A percentile compares a stretch with the other conserved stretches of the same genome.
Evolutionary conservation across 2,113 vertebrate species (phyloP).

Genomic region (Perca schrenkii): DNA sequence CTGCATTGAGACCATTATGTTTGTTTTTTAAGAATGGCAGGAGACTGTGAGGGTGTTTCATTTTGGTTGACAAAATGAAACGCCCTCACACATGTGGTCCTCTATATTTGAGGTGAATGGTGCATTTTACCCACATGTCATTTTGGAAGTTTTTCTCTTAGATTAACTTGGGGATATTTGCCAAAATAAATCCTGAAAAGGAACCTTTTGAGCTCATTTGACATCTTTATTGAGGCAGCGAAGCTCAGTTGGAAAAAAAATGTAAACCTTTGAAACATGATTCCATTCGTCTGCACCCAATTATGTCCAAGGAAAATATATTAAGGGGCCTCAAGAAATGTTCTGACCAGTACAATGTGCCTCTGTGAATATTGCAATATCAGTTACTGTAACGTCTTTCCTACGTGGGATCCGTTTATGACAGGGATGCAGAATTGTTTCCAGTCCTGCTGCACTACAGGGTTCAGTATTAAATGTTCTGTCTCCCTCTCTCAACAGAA

Average conservation of each 20-base stretch:
- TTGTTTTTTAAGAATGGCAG: no score
- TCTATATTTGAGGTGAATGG: background rate
- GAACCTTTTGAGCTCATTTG: background rate
- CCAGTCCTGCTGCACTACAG: no score
- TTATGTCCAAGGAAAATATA: background rate
- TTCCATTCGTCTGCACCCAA: background rate
- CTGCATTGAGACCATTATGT: no score
- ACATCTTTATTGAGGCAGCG: no score
- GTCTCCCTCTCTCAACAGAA: conserved; percentile 76
- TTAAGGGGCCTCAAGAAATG: background rate
- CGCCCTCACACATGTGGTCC: background rate
- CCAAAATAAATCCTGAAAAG: background rate
- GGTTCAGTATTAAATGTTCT: background rate
- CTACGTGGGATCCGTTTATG: no score
- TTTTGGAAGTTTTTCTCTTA: background rate
- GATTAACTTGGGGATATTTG: background rate
- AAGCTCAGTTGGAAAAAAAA: no score
- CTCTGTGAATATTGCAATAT: no score
- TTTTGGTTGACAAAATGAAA: background rate
- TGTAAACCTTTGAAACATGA: background rate
- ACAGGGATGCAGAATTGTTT: background rate
- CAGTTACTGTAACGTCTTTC: no score
- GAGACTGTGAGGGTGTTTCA: background rate
- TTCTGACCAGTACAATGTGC: no score
- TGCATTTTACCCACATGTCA: no score